phyloP scores from a whole-genome alignment of 2,797 vertebrate genomes.

The Macropodus opercularis region DNA sequence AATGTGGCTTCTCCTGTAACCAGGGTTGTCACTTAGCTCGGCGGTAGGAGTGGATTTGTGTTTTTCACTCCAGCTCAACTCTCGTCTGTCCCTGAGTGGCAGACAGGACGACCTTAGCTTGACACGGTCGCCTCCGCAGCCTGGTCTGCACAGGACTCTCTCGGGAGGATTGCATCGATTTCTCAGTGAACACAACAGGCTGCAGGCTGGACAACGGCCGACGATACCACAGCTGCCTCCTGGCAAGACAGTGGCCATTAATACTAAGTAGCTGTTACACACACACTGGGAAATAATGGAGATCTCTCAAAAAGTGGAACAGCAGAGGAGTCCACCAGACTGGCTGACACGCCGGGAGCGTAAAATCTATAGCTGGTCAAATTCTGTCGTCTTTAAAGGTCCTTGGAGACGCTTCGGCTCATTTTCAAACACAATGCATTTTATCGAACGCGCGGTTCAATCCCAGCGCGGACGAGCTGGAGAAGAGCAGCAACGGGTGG shows the following conservation, averaged over 20 bases:
- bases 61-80: too few relatives aligned
- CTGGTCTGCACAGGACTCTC: slow-evolving; percentile 28
- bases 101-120: slow-evolving; percentile 24
- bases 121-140: slow-evolving; percentile 35
- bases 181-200: background rate
- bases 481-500: too few relatives aligned
- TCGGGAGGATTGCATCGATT: slow-evolving; percentile 48
- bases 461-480: too few relatives aligned
- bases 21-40: too few relatives aligned
- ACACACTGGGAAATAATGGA: background rate
- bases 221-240: slow-evolving; percentile 3
- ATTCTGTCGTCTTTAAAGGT: background rate
- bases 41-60: background rate
- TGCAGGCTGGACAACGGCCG: slow-evolving; percentile 13
- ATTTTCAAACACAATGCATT: background rate
- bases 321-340: background rate
- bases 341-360: fast-evolving
- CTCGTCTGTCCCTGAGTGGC: background rate
- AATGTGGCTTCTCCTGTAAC: too few relatives aligned
- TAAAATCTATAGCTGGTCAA: background rate
- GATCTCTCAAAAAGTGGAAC: background rate
- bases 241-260: slow-evolving; percentile 1
- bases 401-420: background rate
- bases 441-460: background rate
- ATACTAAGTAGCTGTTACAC: background rate